phyloP scores from a whole-genome alignment of 1,140 invertebrate genomes.

The Macrotrachela quadricornifera region DNA sequence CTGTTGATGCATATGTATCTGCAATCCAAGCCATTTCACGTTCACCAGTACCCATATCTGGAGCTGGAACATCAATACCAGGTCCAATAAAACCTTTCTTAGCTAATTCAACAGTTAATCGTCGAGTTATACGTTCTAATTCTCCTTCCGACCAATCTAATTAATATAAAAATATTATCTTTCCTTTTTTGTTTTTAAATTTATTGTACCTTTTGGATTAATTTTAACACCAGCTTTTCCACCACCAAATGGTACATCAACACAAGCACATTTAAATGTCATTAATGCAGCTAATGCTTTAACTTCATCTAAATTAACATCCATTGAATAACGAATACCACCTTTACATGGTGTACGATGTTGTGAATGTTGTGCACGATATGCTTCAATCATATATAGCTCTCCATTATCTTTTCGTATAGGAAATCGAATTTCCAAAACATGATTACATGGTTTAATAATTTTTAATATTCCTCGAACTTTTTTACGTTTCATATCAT shows the following conservation, averaged over 20 bases:
- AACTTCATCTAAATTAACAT: conserved; percentile 60
- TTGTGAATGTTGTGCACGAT: conserved; percentile 85
- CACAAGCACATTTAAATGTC: conserved; percentile 86
- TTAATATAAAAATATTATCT: too few species aligned
- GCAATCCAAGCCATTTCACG: conserved; percentile 99
- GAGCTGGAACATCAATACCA: conserved; percentile 87
- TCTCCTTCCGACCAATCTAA: conserved; percentile 71
- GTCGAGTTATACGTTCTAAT: conserved; percentile 87
- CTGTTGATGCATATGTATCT: conserved; percentile 89
- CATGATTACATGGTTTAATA: conserved; percentile 83
- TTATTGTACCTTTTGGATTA: conserved; percentile 60
- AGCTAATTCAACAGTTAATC: conserved; percentile 84
- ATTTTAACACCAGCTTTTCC: conserved; percentile 95
- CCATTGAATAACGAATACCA: conserved; percentile 38
- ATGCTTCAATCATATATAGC: conserved; percentile 89
- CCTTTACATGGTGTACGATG: conserved; percentile 90
- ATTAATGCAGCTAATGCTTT: conserved; percentile 88
- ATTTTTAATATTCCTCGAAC: conserved; percentile 65
- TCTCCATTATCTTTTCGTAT: conserved; percentile 76
- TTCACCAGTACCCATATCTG: conserved; percentile 92
- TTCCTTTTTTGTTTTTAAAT: too few species aligned
- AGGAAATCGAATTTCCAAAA: conserved; percentile 78
- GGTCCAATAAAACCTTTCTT: conserved; percentile 98
- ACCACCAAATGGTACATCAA: conserved; percentile 75
- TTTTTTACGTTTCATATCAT: conserved; percentile 70